Evolutionary conservation across 2,113 vertebrate species (phyloP), one percentile per base, ranked within the genome.

Genomic region (Cercocebus atys): DNA sequence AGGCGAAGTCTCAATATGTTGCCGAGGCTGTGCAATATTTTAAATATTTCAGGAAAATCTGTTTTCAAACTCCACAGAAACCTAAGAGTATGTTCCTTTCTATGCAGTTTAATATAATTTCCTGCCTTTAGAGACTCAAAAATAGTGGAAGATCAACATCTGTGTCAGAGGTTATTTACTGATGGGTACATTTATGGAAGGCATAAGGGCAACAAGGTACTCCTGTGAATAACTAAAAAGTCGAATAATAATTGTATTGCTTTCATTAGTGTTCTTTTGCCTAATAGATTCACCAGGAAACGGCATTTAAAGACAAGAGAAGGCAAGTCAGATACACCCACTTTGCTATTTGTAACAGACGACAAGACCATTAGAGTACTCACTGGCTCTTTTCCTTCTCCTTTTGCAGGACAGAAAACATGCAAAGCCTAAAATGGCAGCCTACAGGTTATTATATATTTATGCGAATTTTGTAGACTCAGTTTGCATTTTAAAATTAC

Each of bases 31-130:
- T 64, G 30, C 61, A 64, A 3, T 64, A 32, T 64, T 95, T 57
- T 59, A 90, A 90, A 90, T 93, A 81, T 88, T 95, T 61, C 83
- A 93, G 38, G 73, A 35, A 94, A 78, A 64, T 80, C 11, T 73
- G 35, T 59, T 83, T 35, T 93, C 59, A 83, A 66, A 68, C 38
- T 27, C 25, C 12, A 25, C 17, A 80, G 79, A 90, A 92, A 61
- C 59, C 32, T 88, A 83, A 90, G 47, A 13, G 30, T 93, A 23
- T 45, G 5, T 93, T 90, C 75, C 35, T 68, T 92, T 93, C 59
- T 88, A 17, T 82, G 16, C 23, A 72, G 8, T 64, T 92, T 89
- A 78, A 50, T 73, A 43, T 3, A 86, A 38, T 72, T 84, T 82
- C n/a, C 68, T 84, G 25, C 32, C 14, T 82, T 88, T 95, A 78